Base-by-base conservation (phyloP, 2,797 vertebrate genomes). In the Microcaecilia unicolor region DNA sequence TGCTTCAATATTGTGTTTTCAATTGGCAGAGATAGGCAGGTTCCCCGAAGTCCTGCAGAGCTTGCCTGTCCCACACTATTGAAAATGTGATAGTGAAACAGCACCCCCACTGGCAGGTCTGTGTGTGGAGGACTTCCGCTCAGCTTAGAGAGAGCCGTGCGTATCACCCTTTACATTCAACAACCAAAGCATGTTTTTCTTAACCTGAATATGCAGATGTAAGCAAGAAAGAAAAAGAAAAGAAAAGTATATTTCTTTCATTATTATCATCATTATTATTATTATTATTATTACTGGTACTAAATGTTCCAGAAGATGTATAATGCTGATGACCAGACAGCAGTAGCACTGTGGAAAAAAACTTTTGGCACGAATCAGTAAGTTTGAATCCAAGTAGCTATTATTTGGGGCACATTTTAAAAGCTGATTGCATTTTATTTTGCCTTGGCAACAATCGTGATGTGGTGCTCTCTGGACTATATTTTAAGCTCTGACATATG, bases 341-440 rank as follows among this genome's bases (percentile, higher is more conserved):
- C 22, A 40, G 37, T 22, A 40, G 15, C 27, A 44, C 37, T 50
- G 47, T 26, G 18, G 31, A 57, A 45, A 34, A n/a, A n/a, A 48
- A 33, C 52, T 37, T 55, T 34, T 50, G 25, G 22, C 22, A 42
- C 58, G 65, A 67, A 71, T 57, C 42, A 47, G 10, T 46, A 34
- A 52, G 33, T 37, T 48, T 28, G 17, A 50, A 48, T 44, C 41
- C 37, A 42, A 47, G 19, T 29, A 40, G 34, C 46, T 63, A 55
- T 48, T 61, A 41, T 63, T 60, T 62, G 60, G 60, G 29, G 28
- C 49, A 37, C 34, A 45, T 54, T 23, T 61, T 64, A 55, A 46
- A 50, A 58, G 29, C 24, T 56, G 58, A 69, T 65, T 61, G 30
- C 58, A 45, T 58, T 61, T 63, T 45, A 50, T 57, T 67, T 47